A percentile compares a stretch with the other conserved stretches of the same genome.
These are phyloP conservation scores for Manis pentadactyla DNA, from an alignment of 2,797 vertebrate species.

Conservation along the genomic window DNA sequence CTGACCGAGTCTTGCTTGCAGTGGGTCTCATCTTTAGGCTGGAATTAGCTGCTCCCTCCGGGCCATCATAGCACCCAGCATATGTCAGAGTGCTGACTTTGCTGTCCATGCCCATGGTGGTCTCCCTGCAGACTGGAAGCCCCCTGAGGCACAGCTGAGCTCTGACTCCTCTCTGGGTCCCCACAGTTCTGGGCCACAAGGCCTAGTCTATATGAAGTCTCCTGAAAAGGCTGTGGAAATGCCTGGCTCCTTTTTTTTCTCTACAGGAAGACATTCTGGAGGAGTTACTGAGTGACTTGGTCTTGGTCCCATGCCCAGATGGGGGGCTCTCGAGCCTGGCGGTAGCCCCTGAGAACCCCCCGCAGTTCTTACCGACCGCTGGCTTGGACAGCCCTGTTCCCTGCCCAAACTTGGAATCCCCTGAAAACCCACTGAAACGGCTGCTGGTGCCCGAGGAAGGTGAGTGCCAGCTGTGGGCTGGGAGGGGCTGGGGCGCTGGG, in stretches of 20 bases:
- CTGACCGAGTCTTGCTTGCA: not conserved
- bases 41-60: not conserved
- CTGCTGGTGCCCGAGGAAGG: slow-evolving; percentile 49
- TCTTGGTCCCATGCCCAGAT: not conserved
- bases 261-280: slow-evolving; percentile 57
- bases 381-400: not conserved
- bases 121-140: not conserved
- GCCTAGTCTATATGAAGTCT: not conserved
- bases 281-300: slow-evolving; percentile 49
- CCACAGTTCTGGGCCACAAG: not conserved
- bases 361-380: not conserved
- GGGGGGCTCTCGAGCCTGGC: not conserved
- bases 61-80: fast-evolving
- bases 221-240: not conserved
- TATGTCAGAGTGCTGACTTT: fast-evolving
- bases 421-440: slow-evolving; percentile 58
- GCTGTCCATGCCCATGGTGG: not conserved
- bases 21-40: not conserved
- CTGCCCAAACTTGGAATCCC: not conserved
- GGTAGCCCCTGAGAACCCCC: not conserved
- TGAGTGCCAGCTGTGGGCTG: not conserved
- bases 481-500: not conserved
- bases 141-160: not conserved
- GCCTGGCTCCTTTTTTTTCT: not conserved
- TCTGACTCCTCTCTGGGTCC: not conserved